Evolutionary conservation across 1,140 invertebrate genomes (phyloP).

Genomic region (Drosophila athabasca): DNA sequence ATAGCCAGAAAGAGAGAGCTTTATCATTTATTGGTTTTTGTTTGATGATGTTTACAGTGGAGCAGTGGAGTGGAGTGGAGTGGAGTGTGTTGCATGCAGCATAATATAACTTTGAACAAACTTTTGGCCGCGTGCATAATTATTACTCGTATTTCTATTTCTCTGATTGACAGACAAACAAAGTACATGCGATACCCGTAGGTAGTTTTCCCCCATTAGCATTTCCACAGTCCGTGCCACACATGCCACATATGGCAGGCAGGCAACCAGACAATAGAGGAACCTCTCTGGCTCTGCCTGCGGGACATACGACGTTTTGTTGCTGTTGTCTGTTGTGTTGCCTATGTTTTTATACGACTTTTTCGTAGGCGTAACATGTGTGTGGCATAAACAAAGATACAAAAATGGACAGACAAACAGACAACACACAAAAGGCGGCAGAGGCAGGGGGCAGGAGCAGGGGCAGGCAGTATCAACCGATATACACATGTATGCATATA

Average conservation of each 20-base stretch:
- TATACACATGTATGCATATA: conserved; percentile 12
- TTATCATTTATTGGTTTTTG: no score
- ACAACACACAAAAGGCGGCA: not conserved
- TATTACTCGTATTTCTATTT: not conserved
- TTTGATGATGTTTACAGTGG: no score
- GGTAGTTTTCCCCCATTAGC: conserved; percentile 43
- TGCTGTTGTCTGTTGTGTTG: not conserved
- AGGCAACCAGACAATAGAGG: conserved; percentile 8
- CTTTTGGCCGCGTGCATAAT: conserved; percentile 7
- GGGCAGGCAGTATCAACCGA: conserved; percentile 31
- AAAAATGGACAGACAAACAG: conserved; percentile 26
- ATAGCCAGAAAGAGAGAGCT: no score
- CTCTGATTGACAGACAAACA: conserved; percentile 28
- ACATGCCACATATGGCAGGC: conserved; percentile 49
- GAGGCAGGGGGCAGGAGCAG: not conserved
- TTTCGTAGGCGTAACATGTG: conserved; percentile 63
- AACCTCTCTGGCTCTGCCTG: conserved; percentile 15
- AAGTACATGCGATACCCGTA: not conserved
- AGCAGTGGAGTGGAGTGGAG: no score
- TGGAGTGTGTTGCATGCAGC: not conserved
- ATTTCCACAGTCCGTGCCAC: conserved; percentile 18
- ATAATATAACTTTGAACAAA: not conserved
- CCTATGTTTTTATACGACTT: conserved; percentile 34
- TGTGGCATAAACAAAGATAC: conserved; percentile 60
- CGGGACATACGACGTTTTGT: conserved; percentile 27